Percentiles rank a stretch among this genome's conserved stretches.
These are phyloP conservation scores for Brienomyrus longianalis DNA, from an alignment of 2,113 vertebrate species.

Conservation along the genomic window DNA sequence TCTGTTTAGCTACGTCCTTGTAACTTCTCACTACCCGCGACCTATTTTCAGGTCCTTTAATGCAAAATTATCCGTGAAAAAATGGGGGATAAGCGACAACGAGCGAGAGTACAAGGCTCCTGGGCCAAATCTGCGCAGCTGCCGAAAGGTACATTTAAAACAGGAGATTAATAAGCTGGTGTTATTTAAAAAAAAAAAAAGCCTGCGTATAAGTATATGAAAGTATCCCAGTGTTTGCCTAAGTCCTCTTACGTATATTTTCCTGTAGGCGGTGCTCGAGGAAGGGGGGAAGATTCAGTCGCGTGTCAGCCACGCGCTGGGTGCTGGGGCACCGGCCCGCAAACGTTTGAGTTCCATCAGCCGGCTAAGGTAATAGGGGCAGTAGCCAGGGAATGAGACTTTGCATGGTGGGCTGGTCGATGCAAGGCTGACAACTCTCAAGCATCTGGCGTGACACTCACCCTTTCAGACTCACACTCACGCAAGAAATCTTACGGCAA, in stretches of 20 bases:
- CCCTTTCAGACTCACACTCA: not conserved
- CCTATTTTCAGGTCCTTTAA: not conserved
- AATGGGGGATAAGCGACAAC: conserved; percentile 76
- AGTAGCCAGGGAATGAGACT: not conserved
- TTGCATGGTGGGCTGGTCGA: not conserved
- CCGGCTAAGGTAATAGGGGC: conserved; percentile 46
- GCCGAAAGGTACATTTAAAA: conserved; percentile 48
- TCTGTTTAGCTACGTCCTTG: not conserved
- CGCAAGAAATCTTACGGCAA: not conserved
- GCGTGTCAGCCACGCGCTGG: conserved; percentile 18
- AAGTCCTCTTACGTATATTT: too few species aligned
- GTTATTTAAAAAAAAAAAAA: not conserved
- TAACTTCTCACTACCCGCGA: not conserved
- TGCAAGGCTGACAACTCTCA: not conserved
- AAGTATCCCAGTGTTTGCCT: not conserved
- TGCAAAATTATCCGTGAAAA: not conserved
- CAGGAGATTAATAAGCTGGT: not conserved
- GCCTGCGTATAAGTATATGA: not conserved
- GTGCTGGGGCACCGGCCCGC: conserved; percentile 57
- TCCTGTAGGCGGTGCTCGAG: not conserved
- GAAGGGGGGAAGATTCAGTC: not conserved
- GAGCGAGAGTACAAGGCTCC: conserved; percentile 79
- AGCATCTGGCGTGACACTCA: too few species aligned
- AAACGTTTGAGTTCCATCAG: conserved; percentile 67
- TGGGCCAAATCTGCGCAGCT: conserved; percentile 66